These are phyloP conservation scores for Unio pictorum DNA, from an alignment of 2,888 invertebrate genomes.

Conservation along the genomic window DNA sequence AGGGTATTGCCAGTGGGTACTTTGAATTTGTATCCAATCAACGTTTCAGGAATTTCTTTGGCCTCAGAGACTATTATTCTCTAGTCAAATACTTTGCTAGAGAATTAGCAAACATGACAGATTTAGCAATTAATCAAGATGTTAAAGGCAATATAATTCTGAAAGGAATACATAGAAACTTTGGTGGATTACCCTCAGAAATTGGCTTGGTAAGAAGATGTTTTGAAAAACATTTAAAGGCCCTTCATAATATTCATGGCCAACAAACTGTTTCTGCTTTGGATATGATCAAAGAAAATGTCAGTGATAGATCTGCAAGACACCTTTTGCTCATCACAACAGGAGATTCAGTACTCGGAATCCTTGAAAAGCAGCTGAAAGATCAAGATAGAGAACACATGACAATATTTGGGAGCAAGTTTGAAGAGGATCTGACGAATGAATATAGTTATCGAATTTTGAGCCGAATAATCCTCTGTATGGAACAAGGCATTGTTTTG, in stretches of 20 bases:
- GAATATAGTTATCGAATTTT: conserved; percentile 21
- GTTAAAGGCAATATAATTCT: neutral
- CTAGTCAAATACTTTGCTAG: conserved; percentile 21
- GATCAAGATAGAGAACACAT: neutral
- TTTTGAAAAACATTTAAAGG: neutral
- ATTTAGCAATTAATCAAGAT: neutral
- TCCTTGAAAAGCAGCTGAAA: conserved; percentile 7
- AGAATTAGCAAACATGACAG: conserved; percentile 2
- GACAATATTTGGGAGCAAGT: conserved; percentile 20
- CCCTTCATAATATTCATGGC: neutral
- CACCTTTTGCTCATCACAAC: conserved; percentile 15
- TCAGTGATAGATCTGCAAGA: conserved; percentile 12
- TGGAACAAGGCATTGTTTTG: conserved; percentile 21
- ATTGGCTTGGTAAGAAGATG: neutral
- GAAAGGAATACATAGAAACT: conserved; percentile 20
- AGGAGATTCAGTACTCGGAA: conserved; percentile 13
- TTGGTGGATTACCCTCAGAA: conserved; percentile 17
- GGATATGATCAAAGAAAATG: conserved; percentile 14
- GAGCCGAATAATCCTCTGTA: conserved; percentile 21
- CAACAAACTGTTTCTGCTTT: neutral
- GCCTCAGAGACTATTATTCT: conserved; percentile 27
- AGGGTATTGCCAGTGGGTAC: conserved; percentile 14
- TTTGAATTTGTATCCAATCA: conserved; percentile 10
- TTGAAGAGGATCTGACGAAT: conserved; percentile 19
- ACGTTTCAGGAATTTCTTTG: conserved; percentile 16